Conservation (phyloP, 2,113 vertebrate species). For the Panthera tigris region DNA sequence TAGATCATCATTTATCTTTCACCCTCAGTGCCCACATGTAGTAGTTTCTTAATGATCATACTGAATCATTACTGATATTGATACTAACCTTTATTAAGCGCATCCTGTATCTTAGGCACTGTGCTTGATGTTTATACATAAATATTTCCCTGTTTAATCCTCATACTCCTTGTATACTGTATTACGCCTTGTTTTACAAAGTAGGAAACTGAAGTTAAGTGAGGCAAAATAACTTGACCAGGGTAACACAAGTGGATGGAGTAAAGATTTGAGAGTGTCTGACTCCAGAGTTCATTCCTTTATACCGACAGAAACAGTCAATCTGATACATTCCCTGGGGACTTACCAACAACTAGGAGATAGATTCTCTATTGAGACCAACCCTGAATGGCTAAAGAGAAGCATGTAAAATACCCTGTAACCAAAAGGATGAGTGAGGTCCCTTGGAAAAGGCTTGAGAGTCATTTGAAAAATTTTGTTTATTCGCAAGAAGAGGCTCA, state of each 20-base stretch:
- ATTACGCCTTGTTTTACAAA: background rate
- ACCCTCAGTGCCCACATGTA: background rate
- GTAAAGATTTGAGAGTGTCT: background rate
- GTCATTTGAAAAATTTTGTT: constrained; percentile 38
- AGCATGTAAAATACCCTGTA: background rate
- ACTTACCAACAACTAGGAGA: background rate
- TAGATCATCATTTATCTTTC: background rate
- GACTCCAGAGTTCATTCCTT: constrained; percentile 12
- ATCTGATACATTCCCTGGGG: background rate
- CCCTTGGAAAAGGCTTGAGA: background rate
- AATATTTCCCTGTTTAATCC: background rate
- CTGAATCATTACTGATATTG: background rate
- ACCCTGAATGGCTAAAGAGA: background rate
- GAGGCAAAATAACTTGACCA: background rate
- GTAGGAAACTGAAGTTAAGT: constrained; percentile 17
- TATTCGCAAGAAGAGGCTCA: background rate
- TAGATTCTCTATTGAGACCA: background rate
- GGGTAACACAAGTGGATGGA: background rate
- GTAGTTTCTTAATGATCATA: background rate
- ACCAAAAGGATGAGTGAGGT: background rate
- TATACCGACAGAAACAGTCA: background rate
- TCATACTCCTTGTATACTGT: background rate
- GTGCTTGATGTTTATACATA: background rate
- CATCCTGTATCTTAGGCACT: background rate
- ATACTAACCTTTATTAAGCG: background rate